phyloP scores from a whole-genome alignment of 2,113 vertebrate genomes.

The Crotalus helleri region DNA sequence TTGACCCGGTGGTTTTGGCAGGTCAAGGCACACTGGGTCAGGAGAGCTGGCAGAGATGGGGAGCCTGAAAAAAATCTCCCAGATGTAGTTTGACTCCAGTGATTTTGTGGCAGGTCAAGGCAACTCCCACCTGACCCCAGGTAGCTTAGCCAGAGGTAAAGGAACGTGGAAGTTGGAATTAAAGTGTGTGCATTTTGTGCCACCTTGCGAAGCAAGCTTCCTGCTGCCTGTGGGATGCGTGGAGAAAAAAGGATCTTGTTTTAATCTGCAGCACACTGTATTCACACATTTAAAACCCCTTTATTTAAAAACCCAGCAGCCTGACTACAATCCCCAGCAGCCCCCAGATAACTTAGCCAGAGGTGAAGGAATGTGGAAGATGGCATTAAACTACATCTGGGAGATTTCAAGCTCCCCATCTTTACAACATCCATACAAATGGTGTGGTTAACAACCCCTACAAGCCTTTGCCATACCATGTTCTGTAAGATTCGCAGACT shows the following conservation, averaged over 20 bases:
- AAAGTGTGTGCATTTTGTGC: not conserved
- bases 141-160: too few species aligned
- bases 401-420: not conserved
- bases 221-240: not conserved
- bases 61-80: not conserved
- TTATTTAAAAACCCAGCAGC: not conserved
- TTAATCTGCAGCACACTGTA: too few species aligned
- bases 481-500: not conserved
- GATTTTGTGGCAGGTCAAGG: too few species aligned
- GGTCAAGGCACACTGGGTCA: not conserved
- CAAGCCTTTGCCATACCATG: not conserved
- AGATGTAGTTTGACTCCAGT: not conserved
- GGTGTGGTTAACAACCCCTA: not conserved
- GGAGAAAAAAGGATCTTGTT: too few species aligned
- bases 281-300: too few species aligned
- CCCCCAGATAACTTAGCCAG: not conserved
- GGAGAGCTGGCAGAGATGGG: not conserved
- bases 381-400: not conserved
- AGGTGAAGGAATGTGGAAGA: not conserved
- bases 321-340: not conserved
- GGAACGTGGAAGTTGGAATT: too few species aligned
- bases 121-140: too few species aligned
- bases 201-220: not conserved
- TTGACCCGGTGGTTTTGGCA: not conserved
- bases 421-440: not conserved